Base-by-base conservation (phyloP, 2,888 invertebrate genomes). In the Sipha maydis region DNA sequence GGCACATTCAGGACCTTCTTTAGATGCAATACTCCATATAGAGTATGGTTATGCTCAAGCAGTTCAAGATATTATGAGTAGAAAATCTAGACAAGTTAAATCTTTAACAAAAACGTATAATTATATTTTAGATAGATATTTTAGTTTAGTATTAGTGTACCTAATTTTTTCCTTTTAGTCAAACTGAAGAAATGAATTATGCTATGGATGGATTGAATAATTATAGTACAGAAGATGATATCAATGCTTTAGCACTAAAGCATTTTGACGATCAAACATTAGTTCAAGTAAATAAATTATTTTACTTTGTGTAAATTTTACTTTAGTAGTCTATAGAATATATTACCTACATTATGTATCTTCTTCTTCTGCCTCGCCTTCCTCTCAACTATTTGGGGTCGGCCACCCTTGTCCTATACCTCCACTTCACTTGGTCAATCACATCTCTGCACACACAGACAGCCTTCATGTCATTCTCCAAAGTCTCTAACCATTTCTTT, bases 151-250 rank as follows among this genome's bases (percentile, higher is more conserved):
- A 0, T 77, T 67, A 77, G 21, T 85, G 17, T 78, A 19, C 28
- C 1, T 78, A 54, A 28, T n/a, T 17, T 54, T 54, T 85, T 83
- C 89, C 83, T 91, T 91, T 11, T 90, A 95, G 96, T 85, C 97
- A 97, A 93, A 95, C 95, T 73, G 94, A 95, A 91, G 98, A 98
- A 93, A 98, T 98, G 97, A 95, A 96, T 90, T 93, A 95, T 73
- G 96, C 97, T 85, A 94, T 98, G 77, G 95, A 96, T 90, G 94
- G 95, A 85, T 93, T 97, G 80, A 96, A 97, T 91, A 93, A 94
- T 73, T 94, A 94, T 11, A 95, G 95, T 76, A 97, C 96, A 0
- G 97, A 97, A 92, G 94, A 94, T 89, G 94, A 97, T 91, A 97
- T 98, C 85, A 98, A 98, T 92, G 94, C 95, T 90, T 93, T 98